Evolutionary conservation across 2,888 invertebrate genomes (phyloP), one percentile per base, ranked within the genome.

Genomic region (Sarcophaga variegata): DNA sequence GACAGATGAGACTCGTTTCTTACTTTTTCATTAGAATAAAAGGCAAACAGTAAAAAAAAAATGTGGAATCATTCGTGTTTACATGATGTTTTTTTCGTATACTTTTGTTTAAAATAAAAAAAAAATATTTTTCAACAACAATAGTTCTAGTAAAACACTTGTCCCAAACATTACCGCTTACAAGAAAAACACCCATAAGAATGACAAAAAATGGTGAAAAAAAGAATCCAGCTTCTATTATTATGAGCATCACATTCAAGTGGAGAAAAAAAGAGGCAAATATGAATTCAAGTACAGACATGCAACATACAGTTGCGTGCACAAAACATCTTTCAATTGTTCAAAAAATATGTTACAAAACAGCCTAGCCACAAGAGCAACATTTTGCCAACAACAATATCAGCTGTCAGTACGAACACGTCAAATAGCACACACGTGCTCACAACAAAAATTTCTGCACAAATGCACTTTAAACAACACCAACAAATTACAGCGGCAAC

Each of bases 351-450:
- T 66, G n/a, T 8, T 59, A 71, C 17, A 64, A 60, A 20, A 10
- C 17, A 27, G 37, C 6, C 14, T 14, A 79, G 74, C 54, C 54
- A 75, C 67, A 72, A 83, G 20, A 49, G 69, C 12, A 75, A 70
- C 45, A 79, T 70, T 62, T 83, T 79, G 63, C 60, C n/a, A 79
- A 79, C n/a, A n/a, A n/a, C 63, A 72, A 72, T 83, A 78, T 67
- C 72, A 66, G 37, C 66, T 76, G 80, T 84, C 84, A 71, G 60
- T 60, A 45, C 54, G 71, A 67, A 81, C 66, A 84, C 64, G 66
- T 81, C 76, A 81, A 75, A 75, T 66, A 25, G 59, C n/a, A 66
- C 64, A 75, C 54, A 71, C 27, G 74, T 60, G 3, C 37, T 37
- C 1, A 6, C 67, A 62, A 20, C n/a, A 63, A 37, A 4, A 62